Evolutionary conservation across 2,113 vertebrate species (phyloP).

Genomic region (Ctenomys sociabilis): DNA sequence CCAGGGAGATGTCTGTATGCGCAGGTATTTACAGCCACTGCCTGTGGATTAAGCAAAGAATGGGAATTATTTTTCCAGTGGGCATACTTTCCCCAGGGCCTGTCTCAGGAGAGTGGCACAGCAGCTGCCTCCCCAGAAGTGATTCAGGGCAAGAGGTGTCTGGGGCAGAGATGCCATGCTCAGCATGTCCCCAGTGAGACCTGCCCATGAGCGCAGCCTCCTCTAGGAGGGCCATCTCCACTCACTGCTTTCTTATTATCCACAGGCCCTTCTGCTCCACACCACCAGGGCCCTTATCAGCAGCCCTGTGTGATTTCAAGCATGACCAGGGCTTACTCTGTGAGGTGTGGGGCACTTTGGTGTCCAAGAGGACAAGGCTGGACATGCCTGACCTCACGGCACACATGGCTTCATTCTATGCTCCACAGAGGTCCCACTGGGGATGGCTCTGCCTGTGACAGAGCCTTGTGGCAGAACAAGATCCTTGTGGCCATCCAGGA

Average conservation of each 20-base stretch:
- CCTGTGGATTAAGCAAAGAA: conserved; percentile 79
- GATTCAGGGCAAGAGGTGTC: background rate
- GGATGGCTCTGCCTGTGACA: background rate
- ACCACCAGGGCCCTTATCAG: background rate
- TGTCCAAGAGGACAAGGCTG: conserved; percentile 25
- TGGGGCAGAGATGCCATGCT: background rate
- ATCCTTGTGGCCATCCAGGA: background rate
- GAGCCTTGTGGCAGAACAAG: background rate
- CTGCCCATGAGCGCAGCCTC: background rate
- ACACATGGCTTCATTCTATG: conserved; percentile 17
- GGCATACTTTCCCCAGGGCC: conserved; percentile 54
- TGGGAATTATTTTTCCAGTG: conserved; percentile 78
- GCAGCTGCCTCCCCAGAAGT: background rate
- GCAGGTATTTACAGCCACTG: conserved; percentile 73
- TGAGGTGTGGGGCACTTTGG: background rate
- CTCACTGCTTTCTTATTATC: background rate
- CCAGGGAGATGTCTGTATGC: conserved; percentile 63
- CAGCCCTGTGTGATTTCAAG: background rate
- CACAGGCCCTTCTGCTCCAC: background rate
- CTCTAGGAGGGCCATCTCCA: background rate
- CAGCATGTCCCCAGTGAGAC: background rate
- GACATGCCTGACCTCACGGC: background rate
- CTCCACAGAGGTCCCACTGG: conserved; percentile 49
- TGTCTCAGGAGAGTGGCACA: background rate
- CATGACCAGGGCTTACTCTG: background rate